Conservation (phyloP, 2,888 invertebrate genomes). For the Miltochrista miniata region DNA sequence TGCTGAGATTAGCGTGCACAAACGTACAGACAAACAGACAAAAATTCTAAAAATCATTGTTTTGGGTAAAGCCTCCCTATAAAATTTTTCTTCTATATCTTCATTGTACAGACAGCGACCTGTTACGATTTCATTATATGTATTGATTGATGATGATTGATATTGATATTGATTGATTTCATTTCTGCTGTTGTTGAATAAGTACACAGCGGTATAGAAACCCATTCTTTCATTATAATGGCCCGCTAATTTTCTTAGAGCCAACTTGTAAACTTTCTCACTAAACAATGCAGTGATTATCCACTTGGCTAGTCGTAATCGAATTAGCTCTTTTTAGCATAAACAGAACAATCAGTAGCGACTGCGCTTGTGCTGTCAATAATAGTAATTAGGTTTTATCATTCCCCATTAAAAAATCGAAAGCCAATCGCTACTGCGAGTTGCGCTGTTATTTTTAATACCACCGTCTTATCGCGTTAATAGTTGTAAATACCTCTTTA, state of each 20-base stretch:
- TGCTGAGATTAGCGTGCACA: too few species aligned
- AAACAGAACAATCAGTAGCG: conserved; percentile 28
- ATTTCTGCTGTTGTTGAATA: too few species aligned
- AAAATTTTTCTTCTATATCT: too few species aligned
- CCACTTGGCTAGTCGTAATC: conserved; percentile 10
- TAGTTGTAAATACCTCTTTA: too few species aligned
- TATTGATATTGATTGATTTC: too few species aligned
- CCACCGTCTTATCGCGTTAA: neutral
- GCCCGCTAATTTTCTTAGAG: conserved; percentile 12
- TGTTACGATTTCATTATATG: too few species aligned
- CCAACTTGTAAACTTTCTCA: conserved; percentile 15
- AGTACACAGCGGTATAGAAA: neutral
- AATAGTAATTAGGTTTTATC: neutral
- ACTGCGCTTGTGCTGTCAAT: conserved; percentile 29
- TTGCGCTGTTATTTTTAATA: too few species aligned
- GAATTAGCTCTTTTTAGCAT: conserved; percentile 36
- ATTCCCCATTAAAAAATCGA: neutral
- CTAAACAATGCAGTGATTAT: conserved; percentile 36
- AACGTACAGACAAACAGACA: too few species aligned
- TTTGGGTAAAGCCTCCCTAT: too few species aligned
- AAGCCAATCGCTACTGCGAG: neutral
- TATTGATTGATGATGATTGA: too few species aligned
- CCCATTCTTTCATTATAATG: neutral
- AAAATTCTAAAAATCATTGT: too few species aligned
- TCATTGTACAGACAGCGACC: too few species aligned